Evolutionary conservation across 2,888 invertebrate genomes (phyloP), one percentile per base, ranked within the genome.

Genomic region (Tyria jacobaeae): DNA sequence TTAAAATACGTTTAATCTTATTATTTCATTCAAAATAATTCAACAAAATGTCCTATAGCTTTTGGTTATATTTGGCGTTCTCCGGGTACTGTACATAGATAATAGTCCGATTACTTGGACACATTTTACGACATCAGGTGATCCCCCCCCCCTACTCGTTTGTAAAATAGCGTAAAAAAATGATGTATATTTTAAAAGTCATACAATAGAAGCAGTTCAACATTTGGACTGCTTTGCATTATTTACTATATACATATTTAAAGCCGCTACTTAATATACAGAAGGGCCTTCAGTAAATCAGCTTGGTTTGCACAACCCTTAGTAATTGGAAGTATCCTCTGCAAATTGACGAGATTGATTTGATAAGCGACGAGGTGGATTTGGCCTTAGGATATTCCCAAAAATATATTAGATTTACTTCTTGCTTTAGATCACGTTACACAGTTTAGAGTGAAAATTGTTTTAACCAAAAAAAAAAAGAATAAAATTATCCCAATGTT

Each of bases 311-410:
- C 25, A 52, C 50, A 63, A 64, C 72, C 75, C 64, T 59, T 34
- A n/a, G 63, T 75, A 75, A 74, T 75, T 75, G 70, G 60, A 44
- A 25, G 59, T 55, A 72, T 67, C 73, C 73, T 74, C 67, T 65
- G 72, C 60, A 75, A 75, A 75, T 75, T 70, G 75, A 73, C 62
- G 62, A 69, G 70, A 70, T 73, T 75, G 68, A 74, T 74, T 72
- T 62, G 58, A 74, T 75, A 72, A 74, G 66, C 62, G 54, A 48
- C 48, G 52, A 65, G 70, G 61, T 57, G 60, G 31, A 24, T 50
- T 44, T 41, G 15, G 21, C 51, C 39, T 37, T 34, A 31, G 41
- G 48, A 35, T 44, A 44, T 50, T 50, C 17, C 31, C 10, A 50
- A 39, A 39, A 39, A 39, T 25, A 39, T 53, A 39, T 37, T 12